These are phyloP conservation scores for Torymus auratus DNA, from an alignment of 2,888 invertebrate genomes.

Conservation along the genomic window DNA sequence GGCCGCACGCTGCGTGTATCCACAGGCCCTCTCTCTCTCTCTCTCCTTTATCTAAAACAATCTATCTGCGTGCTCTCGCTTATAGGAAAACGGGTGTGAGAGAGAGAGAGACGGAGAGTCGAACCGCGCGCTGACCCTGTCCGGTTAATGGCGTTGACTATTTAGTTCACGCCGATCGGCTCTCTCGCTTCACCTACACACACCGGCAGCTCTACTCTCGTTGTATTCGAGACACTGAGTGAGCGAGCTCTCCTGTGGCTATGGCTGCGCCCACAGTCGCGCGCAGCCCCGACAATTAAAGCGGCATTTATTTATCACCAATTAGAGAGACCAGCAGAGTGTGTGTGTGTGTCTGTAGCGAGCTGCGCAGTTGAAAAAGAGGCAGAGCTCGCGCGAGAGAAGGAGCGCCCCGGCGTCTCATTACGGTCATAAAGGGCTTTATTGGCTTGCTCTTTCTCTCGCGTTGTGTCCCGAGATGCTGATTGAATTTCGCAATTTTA, in stretches of 20 bases:
- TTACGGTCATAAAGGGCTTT: slow-evolving; percentile 50
- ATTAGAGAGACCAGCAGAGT: slow-evolving; percentile 31
- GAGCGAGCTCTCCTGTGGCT: slow-evolving; percentile 18
- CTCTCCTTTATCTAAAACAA: slow-evolving; percentile 45
- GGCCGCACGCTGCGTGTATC: not conserved
- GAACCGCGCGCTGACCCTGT: slow-evolving; percentile 36
- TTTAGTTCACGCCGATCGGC: slow-evolving; percentile 53
- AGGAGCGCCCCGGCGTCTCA: slow-evolving; percentile 35
- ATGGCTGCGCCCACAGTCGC: slow-evolving; percentile 45
- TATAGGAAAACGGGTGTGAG: slow-evolving; percentile 14
- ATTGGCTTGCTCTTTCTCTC: slow-evolving; percentile 32
- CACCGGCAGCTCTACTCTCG: not conserved
- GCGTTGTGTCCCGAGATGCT: slow-evolving; percentile 30
- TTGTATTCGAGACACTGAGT: slow-evolving; percentile 14
- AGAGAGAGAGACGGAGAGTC: too few species aligned
- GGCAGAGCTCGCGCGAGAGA: not conserved
- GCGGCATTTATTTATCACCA: slow-evolving; percentile 58
- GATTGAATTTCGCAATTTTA: slow-evolving; percentile 59
- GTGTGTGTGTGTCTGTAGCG: too few species aligned
- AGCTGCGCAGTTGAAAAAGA: not conserved
- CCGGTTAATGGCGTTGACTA: slow-evolving; percentile 47
- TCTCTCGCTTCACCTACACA: not conserved
- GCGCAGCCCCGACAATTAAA: slow-evolving; percentile 46
- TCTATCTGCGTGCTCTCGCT: slow-evolving; percentile 28
- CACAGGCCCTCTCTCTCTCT: not conserved